Evolutionary conservation across 2,113 vertebrate species (phyloP), one percentile per base, ranked within the genome.

Genomic region (Burhinus bistriatus): DNA sequence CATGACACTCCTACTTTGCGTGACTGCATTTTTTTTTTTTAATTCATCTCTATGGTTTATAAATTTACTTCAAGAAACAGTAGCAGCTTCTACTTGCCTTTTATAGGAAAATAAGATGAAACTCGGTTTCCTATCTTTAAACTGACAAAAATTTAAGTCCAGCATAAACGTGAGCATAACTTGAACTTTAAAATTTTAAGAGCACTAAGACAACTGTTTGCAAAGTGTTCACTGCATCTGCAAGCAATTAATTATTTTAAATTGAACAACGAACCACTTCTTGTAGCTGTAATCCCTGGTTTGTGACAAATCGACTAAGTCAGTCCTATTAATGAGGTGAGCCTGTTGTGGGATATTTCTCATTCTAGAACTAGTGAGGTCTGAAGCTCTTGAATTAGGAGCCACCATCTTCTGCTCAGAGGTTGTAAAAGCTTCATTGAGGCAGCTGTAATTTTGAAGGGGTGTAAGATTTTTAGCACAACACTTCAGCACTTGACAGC

Each of bases 291-390:
- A 70, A 49, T 89, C 69, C 22, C 47, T 72, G 21, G 6, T 89
- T 93, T 91, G 70, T 95, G 84, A 85, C 73, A 95, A 97, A 89
- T 89, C 84, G 86, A 47, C 94, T 49, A 71, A 87, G 70, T 84
- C 69, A 64, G 49, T 69, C 12, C 3, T 57, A 84, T 49, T 93
- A 88, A 96, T 69, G 68, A 93, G 85, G 82, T 89, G 75, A 92
- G 30, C 34, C 25, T 91, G 26, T 84, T 92, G 52, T 52, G 17
- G 59, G 38, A 42, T 84, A 82, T 36, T 91, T 87, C 82, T 79
- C 42, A 66, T 91, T 95, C 38, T 84, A 65, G 69, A 93, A 82
- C 72, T 79, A 69, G 81, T 61, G 54, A 82, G 20, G 34, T 87
- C 61, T 55, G 76, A 79, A 95, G 23, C 9, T 82, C 61, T 54